Base-by-base conservation (phyloP, 2,113 vertebrate genomes). In the Dinomys branickii region DNA sequence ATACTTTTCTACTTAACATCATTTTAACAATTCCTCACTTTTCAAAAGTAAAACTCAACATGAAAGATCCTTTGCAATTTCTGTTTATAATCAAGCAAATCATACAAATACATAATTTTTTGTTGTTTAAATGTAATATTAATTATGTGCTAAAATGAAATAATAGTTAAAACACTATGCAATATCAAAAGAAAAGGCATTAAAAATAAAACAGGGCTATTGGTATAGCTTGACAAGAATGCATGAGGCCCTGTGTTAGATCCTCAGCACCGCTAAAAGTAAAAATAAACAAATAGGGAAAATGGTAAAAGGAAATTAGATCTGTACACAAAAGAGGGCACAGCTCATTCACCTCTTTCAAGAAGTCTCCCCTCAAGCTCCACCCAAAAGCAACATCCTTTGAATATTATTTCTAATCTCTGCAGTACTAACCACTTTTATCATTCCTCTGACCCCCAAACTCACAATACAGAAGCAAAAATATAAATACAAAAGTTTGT, bases 61-160 rank as follows among this genome's bases (percentile, higher is more conserved):
- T 24, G 1, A 38, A 85, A 61, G 56, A 75, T 50, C 52, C 56
- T 82, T 69, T 47, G 44, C 56, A 88, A 93, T 67, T 73, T 71
- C 9, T 67, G 88, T 78, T 91, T 78, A 91, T 91, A 83, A 67
- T 38, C 7, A 35, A 54, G 58, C 14, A 94, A 92, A 84, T 61
- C 20, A 67, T 11, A 73, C 47, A 63, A 54, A 92, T 14, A 73
- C 20, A 80, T 10, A 90, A 11, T 14, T 9, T 80, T 67, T 85
- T 67, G 9, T 44, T 91, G 28, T 26, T 90, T 90, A 69, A 47
- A 86, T 61, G 19, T 90, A 94, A 52, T 30, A 69, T 41, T 61
- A 59, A 7, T 61, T 92, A 87, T 47, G 44, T 82, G 75, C 20
- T 87, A 63, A 95, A 91, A 84, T 95, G n/a, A 91, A 94, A 82